These are phyloP conservation scores for Premnoplex brunnescens DNA, from an alignment of 2,797 vertebrate genomes.

Conservation along the genomic window DNA sequence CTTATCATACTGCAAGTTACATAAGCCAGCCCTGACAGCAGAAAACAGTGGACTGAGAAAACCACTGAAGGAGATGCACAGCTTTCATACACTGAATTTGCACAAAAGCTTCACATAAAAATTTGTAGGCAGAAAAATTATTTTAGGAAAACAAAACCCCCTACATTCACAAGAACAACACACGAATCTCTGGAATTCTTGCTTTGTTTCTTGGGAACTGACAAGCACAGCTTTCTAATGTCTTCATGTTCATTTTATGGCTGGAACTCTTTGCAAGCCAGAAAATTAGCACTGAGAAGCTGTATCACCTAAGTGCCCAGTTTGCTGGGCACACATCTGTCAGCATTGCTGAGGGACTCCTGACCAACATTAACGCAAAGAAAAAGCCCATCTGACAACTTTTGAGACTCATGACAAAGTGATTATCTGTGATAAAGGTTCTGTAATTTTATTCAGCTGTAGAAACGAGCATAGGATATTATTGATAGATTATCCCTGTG, in stretches of 20 bases:
- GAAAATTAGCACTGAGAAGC: not conserved
- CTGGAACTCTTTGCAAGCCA: not conserved
- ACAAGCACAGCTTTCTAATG: not conserved
- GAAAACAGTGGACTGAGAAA: not conserved
- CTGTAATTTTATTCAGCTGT: not conserved
- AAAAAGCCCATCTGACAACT: not conserved
- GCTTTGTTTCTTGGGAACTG: not conserved
- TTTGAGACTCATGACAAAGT: not conserved
- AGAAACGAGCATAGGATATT: not conserved
- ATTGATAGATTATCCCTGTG: not conserved
- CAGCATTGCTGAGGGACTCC: not conserved
- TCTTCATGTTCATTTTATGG: not conserved
- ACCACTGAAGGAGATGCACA: not conserved
- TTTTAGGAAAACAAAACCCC: not conserved
- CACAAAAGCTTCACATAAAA: not conserved
- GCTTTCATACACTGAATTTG: not conserved
- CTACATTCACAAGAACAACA: not conserved
- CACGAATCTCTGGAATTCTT: not conserved
- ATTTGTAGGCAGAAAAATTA: not conserved
- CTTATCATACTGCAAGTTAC: not conserved
- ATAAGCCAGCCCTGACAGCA: not conserved
- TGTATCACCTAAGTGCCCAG: not conserved
- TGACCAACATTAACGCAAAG: not conserved
- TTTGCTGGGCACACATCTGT: not conserved
- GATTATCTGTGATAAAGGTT: not conserved